Conservation (phyloP, 2,888 invertebrate genomes). For the Cantharis rustica region DNA sequence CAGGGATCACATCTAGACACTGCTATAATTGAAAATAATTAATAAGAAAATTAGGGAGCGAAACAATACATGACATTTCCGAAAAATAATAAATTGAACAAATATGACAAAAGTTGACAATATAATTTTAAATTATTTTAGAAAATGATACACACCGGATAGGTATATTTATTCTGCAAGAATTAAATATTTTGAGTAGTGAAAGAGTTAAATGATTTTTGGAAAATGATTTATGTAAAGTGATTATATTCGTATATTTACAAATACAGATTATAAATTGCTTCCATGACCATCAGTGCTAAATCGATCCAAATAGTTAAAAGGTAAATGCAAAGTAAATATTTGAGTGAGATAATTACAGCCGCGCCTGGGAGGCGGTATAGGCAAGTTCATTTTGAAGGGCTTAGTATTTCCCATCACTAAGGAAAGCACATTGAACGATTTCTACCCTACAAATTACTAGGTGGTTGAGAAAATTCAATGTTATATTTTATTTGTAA, state of each 20-base stretch:
- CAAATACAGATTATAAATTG: constrained; percentile 15
- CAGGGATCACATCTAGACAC: too few relatives aligned
- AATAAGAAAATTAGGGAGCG: too few relatives aligned
- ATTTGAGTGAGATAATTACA: constrained; percentile 56
- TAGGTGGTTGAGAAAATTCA: not conserved
- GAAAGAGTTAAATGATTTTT: not conserved
- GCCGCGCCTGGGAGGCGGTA: constrained; percentile 53
- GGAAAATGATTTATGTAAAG: not conserved
- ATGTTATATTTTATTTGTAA: not conserved
- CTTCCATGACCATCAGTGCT: constrained; percentile 12
- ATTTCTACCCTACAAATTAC: constrained; percentile 22
- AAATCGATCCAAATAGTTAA: constrained; percentile 50
- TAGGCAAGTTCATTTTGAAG: constrained; percentile 39
- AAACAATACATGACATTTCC: too few relatives aligned
- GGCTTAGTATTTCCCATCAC: constrained; percentile 35
- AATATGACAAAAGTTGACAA: not conserved
- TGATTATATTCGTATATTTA: constrained; percentile 1
- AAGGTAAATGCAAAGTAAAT: constrained; percentile 55
- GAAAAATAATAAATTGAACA: too few relatives aligned
- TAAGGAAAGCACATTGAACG: constrained; percentile 30
- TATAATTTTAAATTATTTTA: not conserved
- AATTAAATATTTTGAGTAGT: not conserved
- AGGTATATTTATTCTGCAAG: not conserved
- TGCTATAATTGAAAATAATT: too few relatives aligned
- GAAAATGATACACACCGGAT: not conserved